Conservation (phyloP, 2,797 vertebrate species). For the Fistularia commersonii region DNA sequence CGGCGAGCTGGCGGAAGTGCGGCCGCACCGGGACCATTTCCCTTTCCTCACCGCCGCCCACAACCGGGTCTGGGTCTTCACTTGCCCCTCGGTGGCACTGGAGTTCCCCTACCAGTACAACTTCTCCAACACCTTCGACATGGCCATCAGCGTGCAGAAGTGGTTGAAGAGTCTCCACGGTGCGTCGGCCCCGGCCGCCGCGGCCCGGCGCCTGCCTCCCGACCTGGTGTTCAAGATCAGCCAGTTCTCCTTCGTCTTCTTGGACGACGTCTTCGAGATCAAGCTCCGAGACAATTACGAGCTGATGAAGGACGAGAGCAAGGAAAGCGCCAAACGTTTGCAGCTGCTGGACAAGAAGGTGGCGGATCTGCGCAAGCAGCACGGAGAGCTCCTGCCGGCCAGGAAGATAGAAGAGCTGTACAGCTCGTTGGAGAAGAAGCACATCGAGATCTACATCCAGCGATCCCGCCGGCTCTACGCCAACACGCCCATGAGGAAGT, state of each 20-base stretch:
- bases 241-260: slow-evolving; percentile 93
- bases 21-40: slow-evolving; percentile 82
- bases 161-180: slow-evolving; percentile 91
- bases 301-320: slow-evolving; percentile 97
- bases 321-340: slow-evolving; percentile 93
- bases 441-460: slow-evolving; percentile 99
- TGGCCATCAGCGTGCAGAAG: slow-evolving; percentile 88
- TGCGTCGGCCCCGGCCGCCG: slow-evolving; percentile 11
- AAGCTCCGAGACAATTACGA: slow-evolving; percentile 97
- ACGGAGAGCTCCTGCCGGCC: slow-evolving; percentile 92
- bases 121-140: slow-evolving; percentile 90
- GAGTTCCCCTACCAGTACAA: slow-evolving; percentile 98
- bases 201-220: slow-evolving; percentile 73
- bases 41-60: slow-evolving; percentile 77
- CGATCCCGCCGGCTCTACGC: slow-evolving; percentile 91
- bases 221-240: slow-evolving; percentile 86
- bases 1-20: slow-evolving; percentile 81
- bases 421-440: slow-evolving; percentile 93
- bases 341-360: slow-evolving; percentile 93
- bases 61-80: slow-evolving; percentile 86
- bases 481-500: slow-evolving; percentile 95
- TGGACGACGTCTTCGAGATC: slow-evolving; percentile 94
- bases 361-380: slow-evolving; percentile 91
- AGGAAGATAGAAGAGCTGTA: slow-evolving; percentile 98
- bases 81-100: slow-evolving; percentile 78